Conservation (phyloP, 2,113 vertebrate genomes). For the Heterochromis multidens region DNA sequence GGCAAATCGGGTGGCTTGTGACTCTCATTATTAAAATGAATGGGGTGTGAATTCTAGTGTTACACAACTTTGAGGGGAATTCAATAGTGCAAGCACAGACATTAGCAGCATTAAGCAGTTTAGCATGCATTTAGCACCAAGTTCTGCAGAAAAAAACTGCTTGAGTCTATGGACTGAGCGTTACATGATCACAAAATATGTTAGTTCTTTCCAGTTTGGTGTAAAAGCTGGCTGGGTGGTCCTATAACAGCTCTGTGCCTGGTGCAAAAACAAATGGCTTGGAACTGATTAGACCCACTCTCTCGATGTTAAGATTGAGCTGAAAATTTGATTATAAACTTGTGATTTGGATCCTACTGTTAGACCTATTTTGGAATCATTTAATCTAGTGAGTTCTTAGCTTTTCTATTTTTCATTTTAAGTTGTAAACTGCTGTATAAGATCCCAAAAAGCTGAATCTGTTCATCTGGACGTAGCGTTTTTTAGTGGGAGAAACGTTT, state of each 20-base stretch:
- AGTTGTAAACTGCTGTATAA: background rate
- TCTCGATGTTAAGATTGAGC: background rate
- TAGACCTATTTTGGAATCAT: background rate
- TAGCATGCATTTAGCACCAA: background rate
- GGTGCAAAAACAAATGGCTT: background rate
- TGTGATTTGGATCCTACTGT: background rate
- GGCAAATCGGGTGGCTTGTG: background rate
- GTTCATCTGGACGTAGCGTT: no score
- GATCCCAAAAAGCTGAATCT: no score
- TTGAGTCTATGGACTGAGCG: background rate
- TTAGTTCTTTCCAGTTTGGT: background rate
- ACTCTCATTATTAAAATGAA: background rate
- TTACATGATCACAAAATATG: background rate
- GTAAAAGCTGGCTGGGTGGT: background rate
- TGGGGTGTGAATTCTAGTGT: background rate
- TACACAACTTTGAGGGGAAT: background rate
- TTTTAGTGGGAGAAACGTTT: no score
- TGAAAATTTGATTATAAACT: background rate
- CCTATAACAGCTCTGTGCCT: background rate
- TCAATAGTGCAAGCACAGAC: conserved; percentile 11
- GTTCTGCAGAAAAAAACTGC: conserved; percentile 1
- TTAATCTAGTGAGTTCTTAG: background rate
- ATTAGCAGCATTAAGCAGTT: background rate
- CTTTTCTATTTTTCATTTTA: background rate
- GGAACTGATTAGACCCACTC: background rate